phyloP scores from a whole-genome alignment of 2,888 invertebrate genomes.

The Tineola bisselliella region DNA sequence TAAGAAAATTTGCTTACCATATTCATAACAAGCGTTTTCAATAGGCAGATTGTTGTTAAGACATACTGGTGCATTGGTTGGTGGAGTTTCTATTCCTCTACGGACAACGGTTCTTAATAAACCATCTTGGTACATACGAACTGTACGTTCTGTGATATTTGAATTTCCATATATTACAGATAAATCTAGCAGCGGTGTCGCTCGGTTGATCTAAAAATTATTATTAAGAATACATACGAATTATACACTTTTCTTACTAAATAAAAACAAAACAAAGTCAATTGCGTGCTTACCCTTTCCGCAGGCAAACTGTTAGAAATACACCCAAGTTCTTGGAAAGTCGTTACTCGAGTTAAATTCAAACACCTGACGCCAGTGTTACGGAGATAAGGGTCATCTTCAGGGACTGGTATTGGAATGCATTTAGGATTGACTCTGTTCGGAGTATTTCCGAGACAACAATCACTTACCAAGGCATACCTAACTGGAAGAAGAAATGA shows the following conservation, averaged over 20 bases:
- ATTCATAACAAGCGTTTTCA: conserved; percentile 11
- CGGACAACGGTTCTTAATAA: conserved; percentile 6
- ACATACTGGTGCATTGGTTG: not conserved
- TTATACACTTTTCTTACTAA: no score
- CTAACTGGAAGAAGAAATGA: conserved; percentile 11
- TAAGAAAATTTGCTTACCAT: not conserved
- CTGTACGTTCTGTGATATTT: not conserved
- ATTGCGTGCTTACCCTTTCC: conserved; percentile 14
- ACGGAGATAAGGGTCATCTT: conserved; percentile 14
- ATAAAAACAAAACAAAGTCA: no score
- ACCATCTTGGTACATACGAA: conserved; percentile 6
- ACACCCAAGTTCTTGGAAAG: conserved; percentile 14
- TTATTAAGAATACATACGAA: no score
- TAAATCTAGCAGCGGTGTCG: conserved; percentile 12
- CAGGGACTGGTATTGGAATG: conserved; percentile 18
- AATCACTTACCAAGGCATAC: not conserved
- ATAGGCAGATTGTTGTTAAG: not conserved
- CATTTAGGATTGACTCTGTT: conserved; percentile 24
- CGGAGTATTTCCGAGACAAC: conserved; percentile 23
- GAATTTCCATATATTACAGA: conserved; percentile 13
- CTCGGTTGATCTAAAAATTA: not conserved
- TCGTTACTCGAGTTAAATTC: conserved; percentile 11
- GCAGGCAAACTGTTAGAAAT: conserved; percentile 9
- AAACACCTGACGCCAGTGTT: conserved; percentile 12
- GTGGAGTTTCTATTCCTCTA: conserved; percentile 6